Evolutionary conservation across 2,888 invertebrate species (phyloP), one percentile per base, ranked within the genome.

Genomic region (Eurytoma adleriae): DNA sequence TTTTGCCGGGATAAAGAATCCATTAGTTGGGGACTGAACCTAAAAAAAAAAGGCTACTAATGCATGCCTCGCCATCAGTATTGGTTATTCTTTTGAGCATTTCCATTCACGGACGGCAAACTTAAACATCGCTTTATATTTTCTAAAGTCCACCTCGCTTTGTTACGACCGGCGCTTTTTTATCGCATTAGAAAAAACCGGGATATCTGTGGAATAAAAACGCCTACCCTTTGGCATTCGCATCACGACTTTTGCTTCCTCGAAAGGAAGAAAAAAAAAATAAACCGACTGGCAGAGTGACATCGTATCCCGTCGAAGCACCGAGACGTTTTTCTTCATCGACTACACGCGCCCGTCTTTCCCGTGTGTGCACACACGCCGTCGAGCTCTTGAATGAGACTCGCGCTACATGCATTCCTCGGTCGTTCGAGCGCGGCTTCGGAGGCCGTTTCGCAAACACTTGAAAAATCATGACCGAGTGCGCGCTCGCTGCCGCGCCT

Each of bases 1-100:
- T 57, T 56, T 40, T 70, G 12, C n/a, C 2, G 12, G 57, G 57
- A 70, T 70, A 56, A 70, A 70, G 69, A 70, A 70, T 70, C 69
- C 69, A 70, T 69, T 69, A 69, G 68, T 16, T 54, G 54, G 16
- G 24, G 16, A 57, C 56, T 13, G 4, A 40, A 30, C 18, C 24
- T n/a, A 40, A 70, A n/a, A 40, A 57, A 40, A 70, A n/a, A n/a
- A n/a, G 68, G 24, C 54, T 30, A 52, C 68, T 68, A 68, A 68
- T 68, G 68, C 68, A 16, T 27, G 18, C 24, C 52, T 68, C 2
- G 24, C 68, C 1, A 52, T 20, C 7, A 18, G 18, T 16, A 20
- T 14, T 10, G 13, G 18, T 14, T 66, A 4, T 50, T 66, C 50
- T 66, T 16, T 62, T 30, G 14, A 16, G n/a, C 0, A 30, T 14